A percentile compares a stretch with the other conserved stretches of the same genome.
Conservation (phyloP, 1,140 invertebrate genomes). For the Euura lappo region DNA sequence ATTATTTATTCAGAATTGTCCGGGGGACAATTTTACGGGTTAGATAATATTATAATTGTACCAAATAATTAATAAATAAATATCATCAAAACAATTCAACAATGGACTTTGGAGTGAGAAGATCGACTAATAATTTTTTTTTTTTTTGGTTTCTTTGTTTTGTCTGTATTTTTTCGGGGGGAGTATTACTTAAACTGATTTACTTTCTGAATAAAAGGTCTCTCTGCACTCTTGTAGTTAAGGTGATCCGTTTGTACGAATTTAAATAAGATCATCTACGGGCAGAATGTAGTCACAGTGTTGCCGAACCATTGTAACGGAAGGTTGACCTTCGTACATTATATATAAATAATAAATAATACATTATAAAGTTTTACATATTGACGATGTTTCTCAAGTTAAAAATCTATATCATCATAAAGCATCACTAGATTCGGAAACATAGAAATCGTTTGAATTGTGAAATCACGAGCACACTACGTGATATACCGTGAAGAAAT, state of each 20-base stretch:
- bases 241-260: not conserved
- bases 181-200: not conserved
- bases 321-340: not conserved
- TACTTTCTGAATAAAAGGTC: not conserved
- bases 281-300: not conserved
- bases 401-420: not conserved
- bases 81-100: conserved; percentile 37
- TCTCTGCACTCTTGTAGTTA: not conserved
- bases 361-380: not conserved
- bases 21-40: conserved; percentile 30
- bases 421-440: not conserved
- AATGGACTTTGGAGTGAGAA: not conserved
- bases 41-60: conserved; percentile 37
- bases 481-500: no score
- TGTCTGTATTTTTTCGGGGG: not conserved
- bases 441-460: no score
- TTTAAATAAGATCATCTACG: not conserved
- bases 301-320: not conserved
- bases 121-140: conserved; percentile 6
- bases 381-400: not conserved
- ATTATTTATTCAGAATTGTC: conserved; percentile 41
- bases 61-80: conserved; percentile 41
- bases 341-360: not conserved
- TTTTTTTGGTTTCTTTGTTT: not conserved
- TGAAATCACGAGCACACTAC: no score